Evolutionary conservation across 1,140 invertebrate species (phyloP).

Genomic region (Drosophila guanche): DNA sequence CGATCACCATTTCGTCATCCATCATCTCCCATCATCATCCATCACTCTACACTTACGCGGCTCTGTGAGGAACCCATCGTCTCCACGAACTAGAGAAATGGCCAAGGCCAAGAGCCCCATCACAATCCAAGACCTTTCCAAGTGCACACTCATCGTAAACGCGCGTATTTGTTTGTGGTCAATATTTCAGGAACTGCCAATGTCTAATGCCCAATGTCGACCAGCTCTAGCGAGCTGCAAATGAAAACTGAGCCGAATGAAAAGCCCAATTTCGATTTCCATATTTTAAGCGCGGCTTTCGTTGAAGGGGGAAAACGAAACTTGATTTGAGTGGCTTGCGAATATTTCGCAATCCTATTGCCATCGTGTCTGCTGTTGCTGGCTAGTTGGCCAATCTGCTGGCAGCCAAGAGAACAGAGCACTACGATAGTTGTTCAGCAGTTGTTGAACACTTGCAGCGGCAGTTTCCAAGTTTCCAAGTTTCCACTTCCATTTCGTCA

Average conservation of each 20-base stretch:
- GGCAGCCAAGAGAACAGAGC: constrained; percentile 38
- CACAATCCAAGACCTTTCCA: constrained; percentile 19
- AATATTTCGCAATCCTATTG: constrained; percentile 59
- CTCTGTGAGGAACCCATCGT: constrained; percentile 70
- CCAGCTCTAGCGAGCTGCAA: constrained; percentile 46
- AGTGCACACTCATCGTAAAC: constrained; percentile 23
- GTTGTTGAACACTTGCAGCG: constrained; percentile 38
- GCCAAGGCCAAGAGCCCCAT: constrained; percentile 34
- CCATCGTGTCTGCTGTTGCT: constrained; percentile 13
- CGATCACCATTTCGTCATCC: no score
- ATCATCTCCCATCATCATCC: neutral
- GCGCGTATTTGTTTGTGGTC: neutral
- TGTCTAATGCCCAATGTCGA: constrained; percentile 19
- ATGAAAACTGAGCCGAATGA: constrained; percentile 64
- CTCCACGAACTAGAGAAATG: constrained; percentile 27
- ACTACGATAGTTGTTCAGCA: constrained; percentile 26
- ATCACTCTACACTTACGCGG: constrained; percentile 71
- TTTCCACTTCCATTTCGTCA: constrained; percentile 58
- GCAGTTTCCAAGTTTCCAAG: constrained; percentile 9
- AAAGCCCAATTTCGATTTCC: constrained; percentile 52
- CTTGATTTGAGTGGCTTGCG: constrained; percentile 67
- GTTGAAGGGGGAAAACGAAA: constrained; percentile 51
- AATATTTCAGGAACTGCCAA: constrained; percentile 12
- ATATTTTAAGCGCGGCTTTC: constrained; percentile 57
- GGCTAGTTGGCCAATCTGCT: constrained; percentile 37